Percentiles rank a stretch among this genome's conserved stretches.
These are phyloP conservation scores for Aurelia coerulea DNA, from an alignment of 30 jellyfish, hydroid and myxozoan species.

Conservation along the genomic window DNA sequence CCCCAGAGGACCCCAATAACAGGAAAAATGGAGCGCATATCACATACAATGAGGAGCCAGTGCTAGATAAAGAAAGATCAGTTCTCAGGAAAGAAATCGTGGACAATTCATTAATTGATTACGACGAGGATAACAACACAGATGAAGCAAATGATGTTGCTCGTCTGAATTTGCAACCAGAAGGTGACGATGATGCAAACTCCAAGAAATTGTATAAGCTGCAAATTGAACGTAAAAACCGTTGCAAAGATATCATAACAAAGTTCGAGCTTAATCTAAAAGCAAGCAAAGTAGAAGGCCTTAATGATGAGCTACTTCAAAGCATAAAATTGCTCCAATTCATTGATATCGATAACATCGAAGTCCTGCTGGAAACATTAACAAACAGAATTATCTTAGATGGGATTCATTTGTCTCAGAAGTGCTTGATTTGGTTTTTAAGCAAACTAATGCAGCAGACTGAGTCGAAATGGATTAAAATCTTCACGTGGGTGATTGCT, in stretches of 20 bases:
- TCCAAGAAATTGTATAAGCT: no score
- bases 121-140: no score
- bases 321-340: neutral
- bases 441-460: neutral
- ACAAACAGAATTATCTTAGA: neutral
- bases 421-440: neutral
- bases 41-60: no score
- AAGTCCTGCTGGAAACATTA: neutral
- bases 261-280: neutral
- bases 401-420: neutral
- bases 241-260: constrained; percentile 1
- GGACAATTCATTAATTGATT: no score
- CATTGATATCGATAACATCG: neutral
- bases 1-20: no score
- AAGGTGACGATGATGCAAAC: no score
- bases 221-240: neutral
- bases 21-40: no score
- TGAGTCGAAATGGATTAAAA: neutral
- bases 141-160: no score
- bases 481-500: constrained; percentile 1
- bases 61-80: no score
- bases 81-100: no score
- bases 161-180: no score
- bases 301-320: neutral
- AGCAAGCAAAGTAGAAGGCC: neutral